Evolutionary conservation across 2,888 invertebrate species (phyloP).

Genomic region (Aricia artaxerxes): DNA sequence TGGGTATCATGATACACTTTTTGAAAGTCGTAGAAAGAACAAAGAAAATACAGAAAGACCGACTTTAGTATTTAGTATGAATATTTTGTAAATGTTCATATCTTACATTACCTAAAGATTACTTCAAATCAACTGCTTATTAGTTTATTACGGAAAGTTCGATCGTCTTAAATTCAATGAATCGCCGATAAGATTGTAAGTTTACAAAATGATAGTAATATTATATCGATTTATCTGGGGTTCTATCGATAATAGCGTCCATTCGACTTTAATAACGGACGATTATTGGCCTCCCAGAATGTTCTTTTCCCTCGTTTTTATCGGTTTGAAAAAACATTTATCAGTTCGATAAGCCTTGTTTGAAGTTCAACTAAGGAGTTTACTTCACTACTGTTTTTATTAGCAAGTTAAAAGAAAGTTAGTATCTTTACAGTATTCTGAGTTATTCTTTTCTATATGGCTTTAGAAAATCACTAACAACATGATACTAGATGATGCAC

Average conservation of each 20-base stretch:
- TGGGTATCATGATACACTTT: too few species aligned
- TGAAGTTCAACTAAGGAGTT: not conserved
- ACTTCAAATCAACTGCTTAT: too few species aligned
- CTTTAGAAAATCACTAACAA: too few species aligned
- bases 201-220: slow-evolving; percentile 15
- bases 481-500: too few species aligned
- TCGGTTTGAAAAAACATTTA: not conserved
- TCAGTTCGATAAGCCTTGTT: not conserved
- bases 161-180: not conserved
- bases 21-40: too few species aligned
- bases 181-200: not conserved
- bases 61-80: too few species aligned
- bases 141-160: not conserved
- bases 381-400: not conserved
- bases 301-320: slow-evolving; percentile 1
- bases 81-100: too few species aligned
- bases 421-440: not conserved
- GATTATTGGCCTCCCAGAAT: not conserved
- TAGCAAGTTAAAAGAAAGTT: not conserved
- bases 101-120: too few species aligned
- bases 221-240: not conserved
- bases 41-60: too few species aligned
- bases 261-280: slow-evolving; percentile 13
- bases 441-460: too few species aligned
- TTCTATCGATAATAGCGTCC: not conserved